A percentile compares a stretch with the other conserved stretches of the same genome.
phyloP scores from a whole-genome alignment of 2,888 invertebrate species.

The Hemithea aestivaria region DNA sequence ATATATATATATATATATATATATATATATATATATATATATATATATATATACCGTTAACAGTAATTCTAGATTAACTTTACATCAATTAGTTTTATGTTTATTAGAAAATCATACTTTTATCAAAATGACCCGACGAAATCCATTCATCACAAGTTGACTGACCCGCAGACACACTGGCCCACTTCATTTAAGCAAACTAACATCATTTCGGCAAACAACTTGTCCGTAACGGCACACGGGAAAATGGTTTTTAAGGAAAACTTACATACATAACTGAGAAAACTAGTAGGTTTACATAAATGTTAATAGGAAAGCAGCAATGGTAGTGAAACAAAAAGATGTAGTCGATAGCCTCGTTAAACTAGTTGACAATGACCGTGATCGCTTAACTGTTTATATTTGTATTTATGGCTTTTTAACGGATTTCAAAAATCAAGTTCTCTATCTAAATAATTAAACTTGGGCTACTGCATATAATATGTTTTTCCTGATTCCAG shows the following conservation, averaged over 20 bases:
- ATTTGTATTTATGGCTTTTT: too few relatives aligned
- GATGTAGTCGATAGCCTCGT: conserved; percentile 18
- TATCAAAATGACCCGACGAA: not conserved
- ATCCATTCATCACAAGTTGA: conserved; percentile 40
- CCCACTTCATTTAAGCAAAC: conserved; percentile 32
- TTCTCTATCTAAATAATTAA: too few relatives aligned
- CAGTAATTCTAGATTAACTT: too few relatives aligned
- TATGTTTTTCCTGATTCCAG: too few relatives aligned
- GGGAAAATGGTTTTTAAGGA: conserved; percentile 21
- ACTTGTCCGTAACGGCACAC: conserved; percentile 61
- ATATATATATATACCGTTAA: too few relatives aligned
- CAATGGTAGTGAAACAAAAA: conserved; percentile 26
- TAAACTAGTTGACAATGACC: conserved; percentile 56
- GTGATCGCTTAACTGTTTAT: conserved; percentile 53
- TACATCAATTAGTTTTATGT: too few relatives aligned
- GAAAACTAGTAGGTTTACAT: conserved; percentile 17
- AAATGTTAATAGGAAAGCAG: conserved; percentile 29
- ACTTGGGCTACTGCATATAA: too few relatives aligned
- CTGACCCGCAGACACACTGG: conserved; percentile 45
- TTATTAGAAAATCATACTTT: too few relatives aligned
- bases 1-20: too few relatives aligned
- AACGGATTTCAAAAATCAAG: too few relatives aligned
- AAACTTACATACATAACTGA: conserved; percentile 27
- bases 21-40: too few relatives aligned
- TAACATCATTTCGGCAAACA: conserved; percentile 50